phyloP scores from a whole-genome alignment of 2,797 vertebrate genomes.

The Pampus argenteus region DNA sequence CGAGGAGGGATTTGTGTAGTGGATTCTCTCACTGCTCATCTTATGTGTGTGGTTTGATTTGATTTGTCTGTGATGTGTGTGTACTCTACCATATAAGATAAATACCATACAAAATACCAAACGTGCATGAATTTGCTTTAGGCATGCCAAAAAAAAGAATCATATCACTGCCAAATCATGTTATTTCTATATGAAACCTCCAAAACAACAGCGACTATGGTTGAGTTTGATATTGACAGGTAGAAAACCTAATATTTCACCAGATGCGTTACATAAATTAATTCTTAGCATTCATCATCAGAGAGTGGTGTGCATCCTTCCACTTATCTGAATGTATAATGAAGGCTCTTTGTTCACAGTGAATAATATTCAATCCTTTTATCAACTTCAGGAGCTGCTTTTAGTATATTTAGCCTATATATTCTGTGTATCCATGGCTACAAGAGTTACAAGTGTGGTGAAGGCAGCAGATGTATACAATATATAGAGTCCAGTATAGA shows the following conservation, averaged over 20 bases:
- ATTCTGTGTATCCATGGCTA: conserved; percentile 80
- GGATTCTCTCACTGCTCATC: conserved; percentile 58
- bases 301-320: conserved; percentile 13
- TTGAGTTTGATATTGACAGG: neutral
- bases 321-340: conserved; percentile 51
- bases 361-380: conserved; percentile 58
- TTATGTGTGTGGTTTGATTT: conserved; percentile 44
- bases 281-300: conserved; percentile 46
- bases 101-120: conserved; percentile 5
- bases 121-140: neutral
- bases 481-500: no score
- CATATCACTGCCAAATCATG: neutral
- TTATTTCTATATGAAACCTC: neutral
- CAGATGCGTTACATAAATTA: conserved; percentile 41
- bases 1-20: conserved; percentile 52
- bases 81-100: neutral
- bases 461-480: conserved; percentile 63
- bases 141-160: neutral
- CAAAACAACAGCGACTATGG: neutral
- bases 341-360: conserved; percentile 40
- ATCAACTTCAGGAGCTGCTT: conserved; percentile 74
- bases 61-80: conserved; percentile 31
- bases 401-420: conserved; percentile 77
- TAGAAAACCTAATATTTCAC: conserved; percentile 48
- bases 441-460: conserved; percentile 50